Percentiles rank a stretch among this genome's conserved stretches.
These are phyloP conservation scores for Hyposoter didymator DNA, from an alignment of 2,888 invertebrate species.

Conservation along the genomic window DNA sequence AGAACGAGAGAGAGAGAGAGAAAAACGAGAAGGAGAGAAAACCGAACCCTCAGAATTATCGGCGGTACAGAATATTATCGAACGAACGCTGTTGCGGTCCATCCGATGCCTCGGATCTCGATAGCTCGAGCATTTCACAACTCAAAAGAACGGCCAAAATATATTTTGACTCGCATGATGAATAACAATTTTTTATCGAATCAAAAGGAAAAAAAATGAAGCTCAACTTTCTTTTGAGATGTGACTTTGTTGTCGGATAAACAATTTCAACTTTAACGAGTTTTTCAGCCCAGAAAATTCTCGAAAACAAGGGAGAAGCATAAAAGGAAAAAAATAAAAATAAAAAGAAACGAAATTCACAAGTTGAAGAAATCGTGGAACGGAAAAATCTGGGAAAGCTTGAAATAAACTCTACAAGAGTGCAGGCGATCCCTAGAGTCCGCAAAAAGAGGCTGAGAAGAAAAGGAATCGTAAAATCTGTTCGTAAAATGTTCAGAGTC, in stretches of 20 bases:
- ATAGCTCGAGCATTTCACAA: slow-evolving; percentile 16
- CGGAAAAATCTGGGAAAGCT: slow-evolving; percentile 1
- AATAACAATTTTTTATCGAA: not conserved
- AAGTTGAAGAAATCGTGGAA: slow-evolving; percentile 3
- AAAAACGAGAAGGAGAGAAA: slow-evolving; percentile 26
- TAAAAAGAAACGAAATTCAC: slow-evolving; percentile 7
- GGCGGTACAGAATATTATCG: slow-evolving; percentile 53
- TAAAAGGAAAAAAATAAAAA: not conserved
- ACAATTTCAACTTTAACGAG: not conserved
- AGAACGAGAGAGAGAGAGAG: slow-evolving; percentile 27
- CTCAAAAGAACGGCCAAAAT: not conserved
- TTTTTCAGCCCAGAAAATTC: not conserved
- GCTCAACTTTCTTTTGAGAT: not conserved
- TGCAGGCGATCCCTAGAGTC: slow-evolving; percentile 12
- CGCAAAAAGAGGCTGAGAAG: not conserved
- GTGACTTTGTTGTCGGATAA: not conserved
- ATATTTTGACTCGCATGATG: no score
- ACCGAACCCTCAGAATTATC: slow-evolving; percentile 48
- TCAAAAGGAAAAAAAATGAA: not conserved
- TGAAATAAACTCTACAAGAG: slow-evolving; percentile 6
- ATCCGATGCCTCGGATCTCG: slow-evolving; percentile 11
- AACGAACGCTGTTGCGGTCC: slow-evolving; percentile 56
- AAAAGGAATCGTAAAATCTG: slow-evolving; percentile 35
- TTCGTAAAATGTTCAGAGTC: slow-evolving; percentile 19
- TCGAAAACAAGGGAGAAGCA: not conserved